These are phyloP conservation scores for Chironomus tentans DNA, from an alignment of 2,888 invertebrate genomes.

Conservation along the genomic window DNA sequence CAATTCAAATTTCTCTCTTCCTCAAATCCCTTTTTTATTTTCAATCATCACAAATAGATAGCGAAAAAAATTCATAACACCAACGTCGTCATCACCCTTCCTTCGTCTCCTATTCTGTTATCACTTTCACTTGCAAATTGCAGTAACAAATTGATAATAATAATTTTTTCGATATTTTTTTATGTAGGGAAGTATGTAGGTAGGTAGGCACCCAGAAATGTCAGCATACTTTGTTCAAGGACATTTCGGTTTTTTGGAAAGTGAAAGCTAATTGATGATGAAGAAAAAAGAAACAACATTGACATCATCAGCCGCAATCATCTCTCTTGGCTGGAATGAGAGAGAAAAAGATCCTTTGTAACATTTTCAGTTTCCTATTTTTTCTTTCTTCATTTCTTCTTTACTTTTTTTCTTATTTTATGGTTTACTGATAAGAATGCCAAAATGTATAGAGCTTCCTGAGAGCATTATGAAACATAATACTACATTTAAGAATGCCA, in stretches of 20 bases:
- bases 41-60: neutral
- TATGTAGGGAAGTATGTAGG: neutral
- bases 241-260: neutral
- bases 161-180: neutral
- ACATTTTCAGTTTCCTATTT: too few relatives aligned
- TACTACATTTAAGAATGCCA: slow-evolving; percentile 3
- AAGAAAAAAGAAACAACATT: neutral
- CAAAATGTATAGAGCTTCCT: slow-evolving; percentile 16
- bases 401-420: slow-evolving; percentile 18
- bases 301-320: neutral
- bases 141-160: neutral
- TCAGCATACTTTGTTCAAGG: neutral
- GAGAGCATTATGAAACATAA: slow-evolving; percentile 12
- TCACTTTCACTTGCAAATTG: neutral
- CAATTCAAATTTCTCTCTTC: neutral
- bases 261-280: neutral
- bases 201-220: neutral
- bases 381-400: neutral
- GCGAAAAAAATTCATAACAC: neutral
- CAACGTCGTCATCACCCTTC: neutral
- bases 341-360: neutral
- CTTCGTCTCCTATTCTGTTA: neutral
- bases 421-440: slow-evolving; percentile 19
- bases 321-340: neutral
- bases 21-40: neutral